A percentile compares a stretch with the other conserved stretches of the same genome.
Evolutionary conservation across 2,888 invertebrate species (phyloP).

Genomic region (Bruchidius siliquastri): DNA sequence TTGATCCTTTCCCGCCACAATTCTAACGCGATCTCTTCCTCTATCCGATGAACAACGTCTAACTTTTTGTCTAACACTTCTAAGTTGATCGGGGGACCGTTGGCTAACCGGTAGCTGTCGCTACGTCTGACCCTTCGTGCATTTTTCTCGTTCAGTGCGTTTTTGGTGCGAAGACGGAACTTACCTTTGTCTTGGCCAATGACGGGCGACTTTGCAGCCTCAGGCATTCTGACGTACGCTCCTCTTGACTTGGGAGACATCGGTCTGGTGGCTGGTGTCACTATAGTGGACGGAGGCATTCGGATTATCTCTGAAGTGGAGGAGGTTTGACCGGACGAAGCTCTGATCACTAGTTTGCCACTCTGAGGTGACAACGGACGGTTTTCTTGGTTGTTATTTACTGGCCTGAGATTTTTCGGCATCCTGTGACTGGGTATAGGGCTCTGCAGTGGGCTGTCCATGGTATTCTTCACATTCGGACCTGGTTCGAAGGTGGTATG

Average conservation of each 20-base stretch:
- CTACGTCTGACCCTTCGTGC: slow-evolving; percentile 61
- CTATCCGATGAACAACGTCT: slow-evolving; percentile 41
- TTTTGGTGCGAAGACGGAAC: slow-evolving; percentile 12
- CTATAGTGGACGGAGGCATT: slow-evolving; percentile 60
- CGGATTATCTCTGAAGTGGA: slow-evolving; percentile 55
- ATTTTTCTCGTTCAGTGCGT: slow-evolving; percentile 48
- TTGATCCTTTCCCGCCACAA: slow-evolving; percentile 65
- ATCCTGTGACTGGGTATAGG: slow-evolving; percentile 49
- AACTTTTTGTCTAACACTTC: slow-evolving; percentile 38
- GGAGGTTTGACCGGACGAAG: slow-evolving; percentile 38
- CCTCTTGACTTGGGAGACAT: slow-evolving; percentile 52
- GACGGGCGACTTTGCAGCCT: slow-evolving; percentile 56
- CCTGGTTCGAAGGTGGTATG: slow-evolving; percentile 86
- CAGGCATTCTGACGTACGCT: slow-evolving; percentile 70
- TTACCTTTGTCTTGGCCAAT: slow-evolving; percentile 57
- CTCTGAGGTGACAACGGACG: slow-evolving; percentile 60
- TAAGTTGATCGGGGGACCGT: slow-evolving; percentile 61
- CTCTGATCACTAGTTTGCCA: slow-evolving; percentile 55
- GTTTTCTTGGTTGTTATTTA: slow-evolving; percentile 28
- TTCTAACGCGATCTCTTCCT: slow-evolving; percentile 58
- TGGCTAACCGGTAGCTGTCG: slow-evolving; percentile 80
- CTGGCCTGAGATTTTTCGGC: slow-evolving; percentile 46
- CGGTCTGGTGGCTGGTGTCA: slow-evolving; percentile 52
- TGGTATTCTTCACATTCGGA: slow-evolving; percentile 68
- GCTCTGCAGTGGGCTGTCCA: slow-evolving; percentile 47